Evolutionary conservation across 2,113 vertebrate genomes (phyloP), one percentile per base, ranked within the genome.

Genomic region (Nematolebias whitei): DNA sequence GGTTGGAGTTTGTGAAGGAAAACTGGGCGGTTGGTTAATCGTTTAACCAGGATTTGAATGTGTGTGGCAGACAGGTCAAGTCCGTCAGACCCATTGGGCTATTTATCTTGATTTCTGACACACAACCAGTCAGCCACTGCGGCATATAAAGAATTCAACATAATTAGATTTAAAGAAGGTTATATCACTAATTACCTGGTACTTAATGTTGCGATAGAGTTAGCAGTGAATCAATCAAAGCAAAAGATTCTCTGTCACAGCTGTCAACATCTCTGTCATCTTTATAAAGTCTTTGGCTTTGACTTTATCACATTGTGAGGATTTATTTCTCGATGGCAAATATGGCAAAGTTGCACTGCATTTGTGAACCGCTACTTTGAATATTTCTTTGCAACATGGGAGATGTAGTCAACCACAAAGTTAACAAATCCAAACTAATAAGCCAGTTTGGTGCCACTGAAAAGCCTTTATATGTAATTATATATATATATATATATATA

Each of bases 1-100:
- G 85, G 81, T 82, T 79, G 75, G 86, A 77, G 88, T 80, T 82
- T 84, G 62, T 61, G 75, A 61, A 58, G 65, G 58, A 83, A 91
- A 86, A 90, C 87, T n/a, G n/a, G n/a, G n/a, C 83, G 78, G 54
- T 3, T 51, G 8, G 63, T 82, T 87, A 85, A 87, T 90, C 75
- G 72, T 55, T 83, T 85, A 78, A 79, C 56, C 16, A 44, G 76
- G 66, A 85, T 87, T 81, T 29, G 87, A 51, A 80, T 63, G 70
- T 66, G 58, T 61, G 59, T 62, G 45, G 83, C 64, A 77, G 48
- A 70, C 70, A 74, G 78, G 80, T 87, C 80, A 78, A 80, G 79
- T 78, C 61, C 52, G n/a, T 56, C 55, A 60, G 35, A 12, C 52
- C 4, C 19, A 47, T 72, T 18, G 8, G 67, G 66, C 53, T 63